Evolutionary conservation across 2,113 vertebrate genomes (phyloP), one percentile per base, ranked within the genome.

Genomic region (Gambusia holbrooki): DNA sequence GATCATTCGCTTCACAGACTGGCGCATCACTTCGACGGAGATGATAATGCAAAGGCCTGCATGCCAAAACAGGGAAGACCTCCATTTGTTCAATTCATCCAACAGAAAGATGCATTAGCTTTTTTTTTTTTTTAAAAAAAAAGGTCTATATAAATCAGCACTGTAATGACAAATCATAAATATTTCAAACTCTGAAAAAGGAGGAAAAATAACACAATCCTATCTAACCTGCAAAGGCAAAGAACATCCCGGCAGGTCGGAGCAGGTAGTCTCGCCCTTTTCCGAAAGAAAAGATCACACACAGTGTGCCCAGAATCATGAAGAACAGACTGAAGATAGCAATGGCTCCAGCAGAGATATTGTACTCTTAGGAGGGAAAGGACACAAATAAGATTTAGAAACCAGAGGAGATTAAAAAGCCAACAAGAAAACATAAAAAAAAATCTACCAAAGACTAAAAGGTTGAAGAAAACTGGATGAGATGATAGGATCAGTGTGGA

Each of bases 341-440:
- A 3, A 99, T 98, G 90, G 98, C 97, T 0, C 97, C 98, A 0
- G 98, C 98, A 2, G 98, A 98, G 91, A 99, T 98, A 89, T 97
- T 99, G 93, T 98, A 99, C 84, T 99, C 98, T 99, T 71, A 5
- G 62, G 25, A 74, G 15, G 64, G 6, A 69, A 0, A 8, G 8
- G 10, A 71, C 62, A n/a, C 37, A 3, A 40, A 27, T 25, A 37
- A 54, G 30, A 71, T 63, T n/a, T 5, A 62, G 7, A 72, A 54
- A 1, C 0, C 28, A 51, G 22, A 32, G 68, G 32, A 64, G 1
- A 29, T 28, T 54, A 28, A 5, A n/a, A 5, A 71, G 2, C 48
- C 29, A 6, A 61, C 22, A 30, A 37, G 61, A 4, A 19, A 33
- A 19, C 32, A 76, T 14, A 10, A 19, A 51, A 32, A 19, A 33